Base-by-base conservation (phyloP, 2,888 invertebrate species). In the Byasa hedistus region DNA sequence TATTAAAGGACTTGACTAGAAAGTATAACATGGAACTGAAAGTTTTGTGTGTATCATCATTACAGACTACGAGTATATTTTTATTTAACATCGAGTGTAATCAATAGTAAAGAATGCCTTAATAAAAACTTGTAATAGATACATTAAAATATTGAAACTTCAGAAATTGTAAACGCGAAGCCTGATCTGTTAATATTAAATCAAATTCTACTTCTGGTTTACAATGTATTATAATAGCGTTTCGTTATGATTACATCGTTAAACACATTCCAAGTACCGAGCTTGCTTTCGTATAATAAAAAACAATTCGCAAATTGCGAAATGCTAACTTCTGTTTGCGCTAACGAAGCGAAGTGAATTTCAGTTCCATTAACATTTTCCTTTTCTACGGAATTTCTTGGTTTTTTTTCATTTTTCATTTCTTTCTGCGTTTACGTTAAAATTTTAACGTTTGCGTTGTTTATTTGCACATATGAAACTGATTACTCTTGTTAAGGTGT, bases 241-340 rank as follows among this genome's bases (percentile, higher is more conserved):
- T n/a, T 48, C 48, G 1, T 39, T 48, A n/a, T 48, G 5, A 48
- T 48, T 7, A 48, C 19, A 56, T 24, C 23, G 24, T 52, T 60
- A 52, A 60, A 60, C 21, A n/a, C 22, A 54, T 61, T 61, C 22
- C 32, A 54, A 54, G 61, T 54, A 17, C n/a, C 19, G 22, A 39
- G 39, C 39, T 61, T 55, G 21, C 36, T 36, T 55, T 61, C 22
- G 8, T 39, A 10, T 10, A 55, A 55, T 61, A 61, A 61, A 61
- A 61, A 22, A 39, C 61, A 52, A 24, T 55, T 61, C 52, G 39
- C 39, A 61, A 61, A 54, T 55, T 61, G 61, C 61, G 52, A 61
- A 55, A 61, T 54, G 55, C 55, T 61, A 61, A 61, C 52, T 61
- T 55, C 55, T 54, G 55, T 39, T 61, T 55, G 55, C 12, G 23